Evolutionary conservation across 2,113 vertebrate species (phyloP).

Genomic region (Equus przewalskii): DNA sequence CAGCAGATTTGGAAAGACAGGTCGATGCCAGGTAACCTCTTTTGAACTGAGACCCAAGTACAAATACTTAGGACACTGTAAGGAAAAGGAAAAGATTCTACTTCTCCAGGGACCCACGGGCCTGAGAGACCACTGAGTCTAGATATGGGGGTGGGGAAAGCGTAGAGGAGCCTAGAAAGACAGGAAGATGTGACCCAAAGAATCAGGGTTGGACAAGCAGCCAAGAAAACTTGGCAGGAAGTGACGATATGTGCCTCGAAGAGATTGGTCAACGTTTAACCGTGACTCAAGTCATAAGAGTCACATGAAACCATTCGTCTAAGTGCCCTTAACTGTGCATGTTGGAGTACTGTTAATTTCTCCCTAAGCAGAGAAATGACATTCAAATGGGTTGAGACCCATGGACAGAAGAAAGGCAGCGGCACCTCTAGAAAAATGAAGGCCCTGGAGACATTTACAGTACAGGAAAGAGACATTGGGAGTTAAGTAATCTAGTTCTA

Average conservation of each 20-base stretch:
- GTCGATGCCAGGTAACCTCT: neutral
- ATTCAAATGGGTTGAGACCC: neutral
- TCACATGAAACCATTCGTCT: neutral
- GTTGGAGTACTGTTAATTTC: neutral
- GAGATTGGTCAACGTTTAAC: neutral
- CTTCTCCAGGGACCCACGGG: neutral
- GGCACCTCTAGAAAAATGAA: neutral
- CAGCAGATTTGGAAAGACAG: neutral
- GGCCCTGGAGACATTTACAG: no score
- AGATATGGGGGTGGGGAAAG: neutral
- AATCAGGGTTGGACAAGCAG: neutral
- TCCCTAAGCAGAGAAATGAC: neutral
- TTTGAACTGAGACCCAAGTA: conserved; percentile 13
- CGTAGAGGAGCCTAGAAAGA: neutral
- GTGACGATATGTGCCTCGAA: neutral
- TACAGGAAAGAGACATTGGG: neutral
- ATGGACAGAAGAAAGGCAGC: neutral
- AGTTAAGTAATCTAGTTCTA: neutral
- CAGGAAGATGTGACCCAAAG: neutral
- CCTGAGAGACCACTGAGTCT: neutral
- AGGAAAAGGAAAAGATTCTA: neutral
- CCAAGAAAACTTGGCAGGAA: neutral
- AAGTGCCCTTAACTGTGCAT: neutral
- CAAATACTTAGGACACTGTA: neutral
- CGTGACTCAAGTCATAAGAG: neutral